Conservation (phyloP, 2,888 invertebrate genomes). For the Tachina lurida region DNA sequence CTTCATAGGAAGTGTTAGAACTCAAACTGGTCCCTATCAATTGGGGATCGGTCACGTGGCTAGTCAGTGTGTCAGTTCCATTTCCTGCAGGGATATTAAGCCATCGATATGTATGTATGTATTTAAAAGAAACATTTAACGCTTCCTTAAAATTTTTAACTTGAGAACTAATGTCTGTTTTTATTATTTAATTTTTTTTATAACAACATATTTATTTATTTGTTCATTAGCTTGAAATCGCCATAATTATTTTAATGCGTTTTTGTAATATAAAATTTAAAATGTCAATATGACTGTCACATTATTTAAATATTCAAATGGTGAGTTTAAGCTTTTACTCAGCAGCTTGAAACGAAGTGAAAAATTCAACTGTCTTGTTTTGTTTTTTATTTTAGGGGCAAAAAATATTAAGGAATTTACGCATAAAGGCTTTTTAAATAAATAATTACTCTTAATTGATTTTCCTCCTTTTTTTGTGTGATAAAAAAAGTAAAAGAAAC, state of each 20-base stretch:
- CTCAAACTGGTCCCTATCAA: too few species aligned
- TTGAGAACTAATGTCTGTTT: not conserved
- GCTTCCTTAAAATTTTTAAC: too few species aligned
- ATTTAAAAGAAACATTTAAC: too few species aligned
- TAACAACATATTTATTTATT: not conserved
- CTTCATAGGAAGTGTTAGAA: too few species aligned
- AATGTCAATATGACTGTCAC: constrained; percentile 42
- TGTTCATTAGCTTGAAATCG: constrained; percentile 11
- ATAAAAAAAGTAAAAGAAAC: not conserved
- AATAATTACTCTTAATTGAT: constrained; percentile 61
- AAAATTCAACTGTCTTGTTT: not conserved
- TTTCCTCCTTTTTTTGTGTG: constrained; percentile 8
- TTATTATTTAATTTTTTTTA: not conserved
- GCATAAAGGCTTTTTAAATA: constrained; percentile 21
- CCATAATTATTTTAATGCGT: not conserved
- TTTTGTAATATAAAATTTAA: constrained; percentile 9
- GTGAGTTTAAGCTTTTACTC: not conserved
- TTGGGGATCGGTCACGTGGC: too few species aligned
- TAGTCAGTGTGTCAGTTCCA: too few species aligned
- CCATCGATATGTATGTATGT: too few species aligned
- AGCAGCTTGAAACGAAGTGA: not conserved
- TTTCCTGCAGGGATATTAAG: too few species aligned
- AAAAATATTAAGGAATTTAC: not conserved
- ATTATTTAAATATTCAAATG: constrained; percentile 48
- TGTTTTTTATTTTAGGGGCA: not conserved